Conservation (phyloP, 2,888 invertebrate genomes). For the Acanthosepion lycidas region DNA sequence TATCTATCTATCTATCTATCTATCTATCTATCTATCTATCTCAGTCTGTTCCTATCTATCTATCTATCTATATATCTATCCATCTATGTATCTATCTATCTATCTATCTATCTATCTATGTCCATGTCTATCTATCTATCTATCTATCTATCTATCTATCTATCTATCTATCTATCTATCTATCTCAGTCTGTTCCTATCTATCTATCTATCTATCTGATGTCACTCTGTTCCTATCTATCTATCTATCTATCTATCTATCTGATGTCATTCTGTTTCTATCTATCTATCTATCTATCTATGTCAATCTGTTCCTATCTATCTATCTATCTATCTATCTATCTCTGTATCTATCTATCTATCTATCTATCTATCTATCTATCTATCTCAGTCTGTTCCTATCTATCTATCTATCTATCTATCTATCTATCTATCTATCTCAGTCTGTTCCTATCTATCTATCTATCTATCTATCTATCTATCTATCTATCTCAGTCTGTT, state of each 20-base stretch:
- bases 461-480: background rate
- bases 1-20: background rate
- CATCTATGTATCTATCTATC: background rate
- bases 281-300: background rate
- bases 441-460: no score
- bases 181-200: no score
- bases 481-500: no score
- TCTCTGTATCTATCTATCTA: no score
- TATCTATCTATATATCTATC: background rate
- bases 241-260: constrained; percentile 33
- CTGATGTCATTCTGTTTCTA: no score
- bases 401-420: background rate
- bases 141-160: background rate
- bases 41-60: no score
- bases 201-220: constrained; percentile 13
- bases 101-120: constrained; percentile 13
- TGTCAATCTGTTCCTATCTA: background rate
- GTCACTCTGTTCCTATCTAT: no score
- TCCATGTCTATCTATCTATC: no score
- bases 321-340: constrained; percentile 33
- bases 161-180: background rate
- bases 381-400: no score
- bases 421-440: constrained; percentile 14
- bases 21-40: constrained; percentile 15
- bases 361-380: background rate